Evolutionary conservation across 2,113 vertebrate genomes (phyloP).

Genomic region (Calonectris borealis): DNA sequence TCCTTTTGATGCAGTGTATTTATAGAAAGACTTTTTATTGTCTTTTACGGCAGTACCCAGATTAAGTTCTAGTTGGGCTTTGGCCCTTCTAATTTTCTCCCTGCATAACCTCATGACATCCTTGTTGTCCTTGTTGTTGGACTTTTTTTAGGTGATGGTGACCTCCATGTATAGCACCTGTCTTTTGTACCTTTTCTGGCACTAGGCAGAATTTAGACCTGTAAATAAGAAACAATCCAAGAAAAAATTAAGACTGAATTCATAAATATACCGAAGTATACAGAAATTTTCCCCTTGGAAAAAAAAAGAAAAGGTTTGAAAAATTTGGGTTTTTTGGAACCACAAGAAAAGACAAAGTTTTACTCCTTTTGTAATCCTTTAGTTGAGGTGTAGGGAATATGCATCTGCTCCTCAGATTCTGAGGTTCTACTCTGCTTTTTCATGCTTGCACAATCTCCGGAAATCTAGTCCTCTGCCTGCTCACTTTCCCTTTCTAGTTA

Average conservation of each 20-base stretch:
- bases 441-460: neutral
- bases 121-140: too few species aligned
- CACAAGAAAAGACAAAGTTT: neutral
- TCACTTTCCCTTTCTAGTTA: neutral
- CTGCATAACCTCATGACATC: too few species aligned
- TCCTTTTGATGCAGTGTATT: too few species aligned
- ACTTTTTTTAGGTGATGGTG: neutral
- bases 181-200: neutral
- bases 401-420: neutral
- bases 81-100: too few species aligned
- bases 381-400: too few species aligned
- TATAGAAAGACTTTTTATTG: too few species aligned
- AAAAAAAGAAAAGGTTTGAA: neutral
- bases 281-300: accelerated
- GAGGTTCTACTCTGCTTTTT: neutral
- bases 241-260: neutral
- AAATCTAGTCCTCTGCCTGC: neutral
- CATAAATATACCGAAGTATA: neutral
- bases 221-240: neutral
- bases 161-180: neutral
- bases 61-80: too few species aligned
- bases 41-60: too few species aligned
- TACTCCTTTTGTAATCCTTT: neutral
- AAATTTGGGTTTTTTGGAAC: neutral
- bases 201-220: neutral